phyloP scores from a whole-genome alignment of 2,797 vertebrate genomes.

The Neostethus bicornis region DNA sequence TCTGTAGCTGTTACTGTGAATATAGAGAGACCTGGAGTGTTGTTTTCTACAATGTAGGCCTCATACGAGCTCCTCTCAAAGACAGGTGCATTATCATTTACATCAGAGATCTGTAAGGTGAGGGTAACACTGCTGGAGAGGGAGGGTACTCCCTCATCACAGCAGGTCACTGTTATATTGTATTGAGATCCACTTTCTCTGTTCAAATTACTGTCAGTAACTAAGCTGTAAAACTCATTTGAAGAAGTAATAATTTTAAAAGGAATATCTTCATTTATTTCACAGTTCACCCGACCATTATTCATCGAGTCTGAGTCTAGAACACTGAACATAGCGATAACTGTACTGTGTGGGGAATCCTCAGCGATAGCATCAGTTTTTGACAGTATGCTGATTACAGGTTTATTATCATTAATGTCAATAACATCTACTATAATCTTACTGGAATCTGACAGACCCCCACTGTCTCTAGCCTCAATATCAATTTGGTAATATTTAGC shows the following conservation, averaged over 20 bases:
- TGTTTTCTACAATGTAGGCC: too few relatives aligned
- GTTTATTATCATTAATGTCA: slow-evolving; percentile 65
- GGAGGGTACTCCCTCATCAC: slow-evolving; percentile 68
- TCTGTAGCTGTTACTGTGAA: too few relatives aligned
- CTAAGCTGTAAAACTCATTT: slow-evolving; percentile 54
- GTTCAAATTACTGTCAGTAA: slow-evolving; percentile 46
- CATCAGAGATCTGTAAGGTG: slow-evolving; percentile 66
- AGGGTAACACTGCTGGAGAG: slow-evolving; percentile 70
- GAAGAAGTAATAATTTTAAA: slow-evolving; percentile 64
- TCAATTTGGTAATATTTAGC: slow-evolving; percentile 65
- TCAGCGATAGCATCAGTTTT: slow-evolving; percentile 51
- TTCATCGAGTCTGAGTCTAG: slow-evolving; percentile 54
- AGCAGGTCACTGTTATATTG: too few relatives aligned
- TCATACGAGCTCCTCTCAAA: too few relatives aligned
- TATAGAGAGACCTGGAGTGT: too few relatives aligned
- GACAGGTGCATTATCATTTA: too few relatives aligned
- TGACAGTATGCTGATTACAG: slow-evolving; percentile 49
- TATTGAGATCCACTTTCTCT: slow-evolving; percentile 69
- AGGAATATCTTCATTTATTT: slow-evolving; percentile 44
- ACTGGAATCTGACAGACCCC: slow-evolving; percentile 56
- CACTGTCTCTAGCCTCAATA: slow-evolving; percentile 70
- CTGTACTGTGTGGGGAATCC: slow-evolving; percentile 22
- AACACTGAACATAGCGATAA: slow-evolving; percentile 50
- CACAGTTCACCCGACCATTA: slow-evolving; percentile 74
- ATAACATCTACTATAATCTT: slow-evolving; percentile 60